These are phyloP conservation scores for Threskiornis aethiopicus DNA, from an alignment of 2,797 vertebrate species.

Conservation along the genomic window DNA sequence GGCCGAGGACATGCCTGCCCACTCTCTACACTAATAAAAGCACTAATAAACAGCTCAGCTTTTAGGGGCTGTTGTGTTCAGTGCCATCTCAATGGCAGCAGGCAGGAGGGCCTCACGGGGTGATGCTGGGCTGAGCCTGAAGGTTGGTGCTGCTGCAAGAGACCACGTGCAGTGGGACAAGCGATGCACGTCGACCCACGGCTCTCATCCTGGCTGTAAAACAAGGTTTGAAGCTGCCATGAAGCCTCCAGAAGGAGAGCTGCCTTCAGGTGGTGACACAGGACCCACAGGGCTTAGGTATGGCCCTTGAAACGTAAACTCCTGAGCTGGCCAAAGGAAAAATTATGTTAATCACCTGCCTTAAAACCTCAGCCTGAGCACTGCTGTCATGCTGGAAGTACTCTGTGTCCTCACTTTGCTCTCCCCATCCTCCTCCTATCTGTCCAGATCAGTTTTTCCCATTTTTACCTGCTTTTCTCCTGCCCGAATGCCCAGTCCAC, in stretches of 20 bases:
- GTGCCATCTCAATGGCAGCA: background rate
- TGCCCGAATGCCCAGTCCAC: background rate
- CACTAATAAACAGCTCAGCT: background rate
- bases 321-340: background rate
- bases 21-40: background rate
- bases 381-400: background rate
- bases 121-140: background rate
- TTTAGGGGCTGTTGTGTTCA: background rate
- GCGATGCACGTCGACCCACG: fast-evolving
- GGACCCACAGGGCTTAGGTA: background rate
- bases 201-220: background rate
- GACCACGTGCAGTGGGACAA: too few relatives aligned
- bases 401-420: background rate
- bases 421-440: background rate
- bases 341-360: background rate
- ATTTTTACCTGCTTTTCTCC: background rate
- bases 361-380: background rate
- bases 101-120: background rate
- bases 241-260: background rate
- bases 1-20: background rate
- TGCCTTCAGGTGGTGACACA: background rate
- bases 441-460: background rate
- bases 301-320: background rate
- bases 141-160: background rate
- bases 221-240: background rate